Evolutionary conservation across 2,888 invertebrate species (phyloP), one percentile per base, ranked within the genome.

Genomic region (Cheilosia soror): DNA sequence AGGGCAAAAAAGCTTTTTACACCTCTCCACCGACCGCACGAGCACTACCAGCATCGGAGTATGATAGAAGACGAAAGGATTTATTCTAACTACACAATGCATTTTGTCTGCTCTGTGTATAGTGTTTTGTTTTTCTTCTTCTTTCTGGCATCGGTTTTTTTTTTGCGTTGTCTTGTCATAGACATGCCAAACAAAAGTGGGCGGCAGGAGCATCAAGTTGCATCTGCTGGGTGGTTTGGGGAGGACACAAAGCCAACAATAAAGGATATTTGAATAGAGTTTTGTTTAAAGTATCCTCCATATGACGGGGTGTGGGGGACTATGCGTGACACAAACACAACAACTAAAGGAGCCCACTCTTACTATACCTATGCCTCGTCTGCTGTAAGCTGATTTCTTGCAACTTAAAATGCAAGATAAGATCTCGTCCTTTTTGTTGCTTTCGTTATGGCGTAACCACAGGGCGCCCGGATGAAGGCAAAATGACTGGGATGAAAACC

Each of bases 211-310:
- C 75, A 85, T 85, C 80, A 76, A 80, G 71, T 72, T 80, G 84
- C 84, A 60, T 27, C 58, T 37, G 37, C 27, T 13, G 31, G 9
- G 29, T 29, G 44, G n/a, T n/a, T 42, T 20, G 58, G 60, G 69
- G 55, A 20, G 62, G 37, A 37, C 31, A 76, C 71, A 80, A 81
- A 85, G 81, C 76, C 62, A 72, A 85, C 63, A 81, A 85, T 76
- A 85, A 72, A 77, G 72, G 76, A 77, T 77, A 85, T 85, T 85
- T 81, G 81, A 85, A 85, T 81, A 81, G 81, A 68, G 81, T 81
- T 81, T 85, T 85, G 76, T 81, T 72, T 77, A 81, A 85, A 76
- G 85, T 71, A 55, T 33, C 44, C 42, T 65, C 37, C 29, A 51
- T 9, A 11, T 27, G 49, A 33, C 37, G 37, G 51, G 53, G n/a